These are phyloP conservation scores for Rhodinocichla rosea DNA, from an alignment of 2,113 vertebrate genomes.

Conservation along the genomic window DNA sequence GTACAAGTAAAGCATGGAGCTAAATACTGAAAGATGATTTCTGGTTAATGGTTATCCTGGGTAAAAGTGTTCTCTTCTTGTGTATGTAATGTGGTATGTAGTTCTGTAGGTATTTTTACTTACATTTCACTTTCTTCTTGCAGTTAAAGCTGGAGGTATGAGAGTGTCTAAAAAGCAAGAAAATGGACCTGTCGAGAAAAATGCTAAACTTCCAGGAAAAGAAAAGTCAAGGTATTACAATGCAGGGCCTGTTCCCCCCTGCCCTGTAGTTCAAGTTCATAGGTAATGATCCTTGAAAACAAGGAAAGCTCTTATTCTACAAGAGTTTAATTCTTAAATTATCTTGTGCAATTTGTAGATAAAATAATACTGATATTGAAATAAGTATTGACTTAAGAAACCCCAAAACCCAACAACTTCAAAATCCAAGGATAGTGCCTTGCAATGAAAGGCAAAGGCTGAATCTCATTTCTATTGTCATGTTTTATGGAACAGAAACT, in stretches of 20 bases:
- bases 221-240: conserved; percentile 81
- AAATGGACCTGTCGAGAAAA: conserved; percentile 74
- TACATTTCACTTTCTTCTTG: background rate
- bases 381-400: background rate
- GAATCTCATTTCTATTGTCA: background rate
- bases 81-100: background rate
- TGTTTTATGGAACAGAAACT: background rate
- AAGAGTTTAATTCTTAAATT: background rate
- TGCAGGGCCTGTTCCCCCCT: background rate
- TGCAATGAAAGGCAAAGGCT: background rate
- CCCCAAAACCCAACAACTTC: background rate
- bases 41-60: background rate
- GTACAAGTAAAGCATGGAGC: background rate
- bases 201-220: conserved; percentile 65
- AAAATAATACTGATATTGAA: background rate
- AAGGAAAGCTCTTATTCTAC: background rate
- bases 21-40: background rate
- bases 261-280: background rate
- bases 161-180: conserved; percentile 87
- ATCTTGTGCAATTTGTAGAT: background rate
- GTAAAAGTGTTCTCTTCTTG: background rate
- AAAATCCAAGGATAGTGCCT: background rate
- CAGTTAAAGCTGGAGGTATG: conserved; percentile 90
- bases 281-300: background rate
- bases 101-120: background rate